Evolutionary conservation across 2,797 vertebrate species (phyloP).

Genomic region (Trichosurus vulpecula): DNA sequence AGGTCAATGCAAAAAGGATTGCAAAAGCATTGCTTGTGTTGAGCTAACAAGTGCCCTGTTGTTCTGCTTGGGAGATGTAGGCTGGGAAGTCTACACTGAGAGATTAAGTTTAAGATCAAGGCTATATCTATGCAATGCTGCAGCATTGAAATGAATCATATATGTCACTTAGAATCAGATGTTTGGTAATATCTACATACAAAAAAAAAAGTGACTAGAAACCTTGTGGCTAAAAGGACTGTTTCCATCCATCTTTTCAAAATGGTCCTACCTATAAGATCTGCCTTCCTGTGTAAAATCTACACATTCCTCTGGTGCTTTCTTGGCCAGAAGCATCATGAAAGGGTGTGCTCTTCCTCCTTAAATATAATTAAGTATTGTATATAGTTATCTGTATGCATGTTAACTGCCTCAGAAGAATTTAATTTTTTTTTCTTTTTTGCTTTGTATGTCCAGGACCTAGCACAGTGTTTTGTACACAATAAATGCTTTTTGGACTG

Average conservation of each 20-base stretch:
- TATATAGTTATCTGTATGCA: not conserved
- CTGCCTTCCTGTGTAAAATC: not conserved
- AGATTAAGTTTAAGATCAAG: not conserved
- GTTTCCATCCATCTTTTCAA: not conserved
- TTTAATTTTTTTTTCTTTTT: not conserved
- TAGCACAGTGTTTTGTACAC: not conserved
- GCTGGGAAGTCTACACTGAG: not conserved
- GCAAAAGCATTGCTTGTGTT: not conserved
- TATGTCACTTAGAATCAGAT: not conserved
- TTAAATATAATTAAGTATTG: not conserved
- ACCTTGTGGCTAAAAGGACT: not conserved
- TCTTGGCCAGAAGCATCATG: not conserved
- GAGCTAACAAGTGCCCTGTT: not conserved
- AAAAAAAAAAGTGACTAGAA: not conserved
- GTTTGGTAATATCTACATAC: not conserved
- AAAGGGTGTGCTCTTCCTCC: not conserved
- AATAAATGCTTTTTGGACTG: not conserved
- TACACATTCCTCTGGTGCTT: not conserved
- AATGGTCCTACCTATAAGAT: not conserved
- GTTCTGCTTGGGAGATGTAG: slow-evolving; percentile 21
- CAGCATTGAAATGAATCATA: not conserved
- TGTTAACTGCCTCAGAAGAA: not conserved
- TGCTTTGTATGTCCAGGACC: not conserved
- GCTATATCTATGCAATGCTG: too few relatives aligned
- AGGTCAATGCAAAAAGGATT: slow-evolving; percentile 6